Conservation (phyloP, 2,888 invertebrate genomes). For the Cantharis flavilabris region DNA sequence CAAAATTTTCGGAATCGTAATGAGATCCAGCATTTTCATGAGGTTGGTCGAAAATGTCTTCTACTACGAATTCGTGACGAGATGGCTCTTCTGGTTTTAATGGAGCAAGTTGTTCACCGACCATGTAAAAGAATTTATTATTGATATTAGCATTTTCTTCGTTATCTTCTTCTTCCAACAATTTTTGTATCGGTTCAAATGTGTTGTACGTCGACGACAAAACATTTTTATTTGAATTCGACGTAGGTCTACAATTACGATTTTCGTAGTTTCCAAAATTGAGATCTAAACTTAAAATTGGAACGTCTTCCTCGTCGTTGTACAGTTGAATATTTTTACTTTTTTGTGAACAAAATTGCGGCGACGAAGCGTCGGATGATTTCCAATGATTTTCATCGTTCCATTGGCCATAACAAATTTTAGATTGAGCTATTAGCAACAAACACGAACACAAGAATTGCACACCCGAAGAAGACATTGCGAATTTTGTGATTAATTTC, state of each 20-base stretch:
- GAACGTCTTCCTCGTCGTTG: background rate
- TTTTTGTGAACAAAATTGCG: background rate
- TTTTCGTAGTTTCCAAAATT: background rate
- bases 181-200: conserved; percentile 5
- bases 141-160: background rate
- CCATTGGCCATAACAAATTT: background rate
- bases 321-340: background rate
- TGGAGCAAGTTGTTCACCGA: conserved; percentile 5
- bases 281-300: background rate
- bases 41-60: background rate
- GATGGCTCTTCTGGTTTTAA: background rate
- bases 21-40: background rate
- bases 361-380: background rate
- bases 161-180: conserved; percentile 8
- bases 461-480: background rate
- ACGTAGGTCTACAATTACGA: background rate
- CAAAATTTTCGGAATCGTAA: background rate
- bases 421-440: background rate
- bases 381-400: background rate
- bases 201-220: background rate
- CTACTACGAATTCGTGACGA: conserved; percentile 9
- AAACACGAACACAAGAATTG: background rate
- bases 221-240: background rate
- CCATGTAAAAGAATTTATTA: background rate
- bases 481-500: background rate